These are phyloP conservation scores for Tuta absoluta DNA, from an alignment of 2,888 invertebrate species.

Conservation along the genomic window DNA sequence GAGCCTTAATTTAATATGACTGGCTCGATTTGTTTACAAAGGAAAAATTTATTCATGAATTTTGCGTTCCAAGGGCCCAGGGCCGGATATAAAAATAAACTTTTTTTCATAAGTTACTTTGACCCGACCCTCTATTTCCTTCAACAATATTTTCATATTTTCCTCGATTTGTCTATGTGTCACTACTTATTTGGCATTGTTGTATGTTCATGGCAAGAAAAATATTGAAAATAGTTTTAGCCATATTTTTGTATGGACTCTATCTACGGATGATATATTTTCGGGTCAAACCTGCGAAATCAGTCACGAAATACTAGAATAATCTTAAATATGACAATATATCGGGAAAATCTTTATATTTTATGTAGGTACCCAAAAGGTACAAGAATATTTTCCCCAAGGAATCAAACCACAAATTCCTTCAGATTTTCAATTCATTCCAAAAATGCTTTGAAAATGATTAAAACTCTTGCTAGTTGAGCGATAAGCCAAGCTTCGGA, in stretches of 20 bases:
- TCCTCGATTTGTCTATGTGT: slow-evolving; percentile 40
- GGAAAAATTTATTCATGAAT: slow-evolving; percentile 80
- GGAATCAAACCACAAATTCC: not conserved
- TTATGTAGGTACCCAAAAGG: too few relatives aligned
- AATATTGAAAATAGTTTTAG: too few relatives aligned
- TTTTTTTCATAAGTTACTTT: slow-evolving; percentile 66
- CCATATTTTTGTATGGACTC: too few relatives aligned
- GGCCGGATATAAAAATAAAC: slow-evolving; percentile 65
- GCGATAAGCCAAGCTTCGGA: slow-evolving; percentile 33
- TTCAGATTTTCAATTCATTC: not conserved
- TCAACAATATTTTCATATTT: slow-evolving; percentile 54
- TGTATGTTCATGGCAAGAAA: not conserved
- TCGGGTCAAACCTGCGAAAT: too few relatives aligned
- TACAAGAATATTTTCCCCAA: not conserved
- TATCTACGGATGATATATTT: too few relatives aligned
- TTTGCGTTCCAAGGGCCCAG: slow-evolving; percentile 72
- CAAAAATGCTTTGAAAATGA: not conserved
- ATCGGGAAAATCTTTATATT: too few relatives aligned
- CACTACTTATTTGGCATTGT: slow-evolving; percentile 30
- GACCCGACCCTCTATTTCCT: slow-evolving; percentile 49
- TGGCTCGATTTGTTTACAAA: slow-evolving; percentile 79
- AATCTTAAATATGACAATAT: too few relatives aligned
- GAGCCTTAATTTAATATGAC: slow-evolving; percentile 75
- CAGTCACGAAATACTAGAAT: too few relatives aligned
- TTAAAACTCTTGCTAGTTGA: slow-evolving; percentile 24